Conservation (phyloP, 2,888 invertebrate species). For the Cantharis rufa region DNA sequence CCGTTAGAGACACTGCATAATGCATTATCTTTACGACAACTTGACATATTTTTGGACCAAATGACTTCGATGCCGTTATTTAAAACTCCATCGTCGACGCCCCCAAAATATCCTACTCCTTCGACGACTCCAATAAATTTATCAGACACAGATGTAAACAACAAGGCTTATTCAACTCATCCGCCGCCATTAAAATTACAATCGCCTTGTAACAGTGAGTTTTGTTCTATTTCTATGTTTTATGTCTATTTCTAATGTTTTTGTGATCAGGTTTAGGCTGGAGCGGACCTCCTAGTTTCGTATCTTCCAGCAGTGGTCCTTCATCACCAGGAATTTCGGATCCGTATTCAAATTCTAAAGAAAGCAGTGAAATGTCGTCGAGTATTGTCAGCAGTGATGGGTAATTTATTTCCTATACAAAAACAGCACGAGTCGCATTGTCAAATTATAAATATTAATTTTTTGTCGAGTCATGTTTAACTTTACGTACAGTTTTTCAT, state of each 20-base stretch:
- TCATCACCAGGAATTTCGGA: conserved; percentile 75
- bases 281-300: conserved; percentile 84
- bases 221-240: conserved; percentile 6
- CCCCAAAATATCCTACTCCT: conserved; percentile 67
- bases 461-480: conserved; percentile 7
- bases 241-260: no score
- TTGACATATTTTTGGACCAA: conserved; percentile 87
- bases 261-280: conserved; percentile 63
- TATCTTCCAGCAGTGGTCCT: conserved; percentile 79
- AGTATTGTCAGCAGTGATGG: conserved; percentile 68
- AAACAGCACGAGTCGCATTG: neutral
- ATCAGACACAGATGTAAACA: conserved; percentile 11
- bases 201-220: conserved; percentile 60
- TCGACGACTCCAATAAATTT: conserved; percentile 51
- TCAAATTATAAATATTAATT: conserved; percentile 5
- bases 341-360: conserved; percentile 61
- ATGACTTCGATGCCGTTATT: conserved; percentile 78
- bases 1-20: conserved; percentile 98
- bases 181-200: conserved; percentile 53
- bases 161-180: conserved; percentile 8
- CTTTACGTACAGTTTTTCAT: neutral
- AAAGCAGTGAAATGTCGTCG: conserved; percentile 64
- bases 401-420: conserved; percentile 47
- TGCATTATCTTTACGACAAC: conserved; percentile 87
- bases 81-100: conserved; percentile 73